phyloP scores from a whole-genome alignment of 2,113 vertebrate genomes.

The Elephas maximus region DNA sequence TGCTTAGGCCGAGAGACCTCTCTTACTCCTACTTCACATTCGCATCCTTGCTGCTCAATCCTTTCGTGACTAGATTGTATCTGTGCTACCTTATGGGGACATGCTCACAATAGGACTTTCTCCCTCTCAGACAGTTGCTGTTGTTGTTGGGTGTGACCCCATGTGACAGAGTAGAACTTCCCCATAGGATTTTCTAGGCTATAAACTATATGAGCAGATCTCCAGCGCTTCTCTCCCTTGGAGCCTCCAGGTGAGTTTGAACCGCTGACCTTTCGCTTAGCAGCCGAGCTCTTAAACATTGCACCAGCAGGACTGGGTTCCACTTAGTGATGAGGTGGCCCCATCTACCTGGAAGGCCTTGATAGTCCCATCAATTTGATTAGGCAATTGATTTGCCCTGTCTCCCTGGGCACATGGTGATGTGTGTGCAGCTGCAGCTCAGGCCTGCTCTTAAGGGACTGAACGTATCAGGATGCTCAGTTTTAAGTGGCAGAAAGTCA shows the following conservation, averaged over 20 bases:
- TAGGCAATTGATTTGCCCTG: accelerated
- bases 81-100: slow-evolving; percentile 29
- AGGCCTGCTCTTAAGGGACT: neutral
- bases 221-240: neutral
- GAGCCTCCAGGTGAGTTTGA: neutral
- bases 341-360: neutral
- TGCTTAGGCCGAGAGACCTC: slow-evolving; percentile 79
- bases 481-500: neutral
- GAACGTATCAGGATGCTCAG: accelerated
- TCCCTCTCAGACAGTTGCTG: neutral
- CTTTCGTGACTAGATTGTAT: slow-evolving; percentile 60
- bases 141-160: neutral
- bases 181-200: neutral
- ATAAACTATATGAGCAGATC: neutral
- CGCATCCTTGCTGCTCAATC: slow-evolving; percentile 70
- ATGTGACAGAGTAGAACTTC: neutral
- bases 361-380: neutral
- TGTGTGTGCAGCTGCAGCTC: neutral
- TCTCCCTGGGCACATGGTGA: accelerated
- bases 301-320: neutral
- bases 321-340: neutral
- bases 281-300: neutral
- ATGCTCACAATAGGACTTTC: neutral
- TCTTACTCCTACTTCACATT: slow-evolving; percentile 75
- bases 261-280: neutral